These are phyloP conservation scores for Atopsyche davidsoni DNA, from an alignment of 1,140 invertebrate species.

Conservation along the genomic window DNA sequence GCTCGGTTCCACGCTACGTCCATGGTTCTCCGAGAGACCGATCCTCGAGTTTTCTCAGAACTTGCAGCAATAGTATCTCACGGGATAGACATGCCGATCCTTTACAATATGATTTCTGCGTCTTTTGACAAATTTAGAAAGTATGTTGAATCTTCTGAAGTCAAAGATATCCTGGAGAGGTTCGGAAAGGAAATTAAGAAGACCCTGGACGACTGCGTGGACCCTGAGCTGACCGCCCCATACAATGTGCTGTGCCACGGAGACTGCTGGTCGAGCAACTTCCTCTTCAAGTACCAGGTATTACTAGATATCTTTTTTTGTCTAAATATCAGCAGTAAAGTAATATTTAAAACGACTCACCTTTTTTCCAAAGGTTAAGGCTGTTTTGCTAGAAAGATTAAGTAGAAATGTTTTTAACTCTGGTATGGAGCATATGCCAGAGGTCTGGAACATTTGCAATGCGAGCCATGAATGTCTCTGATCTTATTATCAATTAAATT, in stretches of 20 bases:
- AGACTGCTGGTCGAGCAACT: conserved; percentile 43
- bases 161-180: background rate
- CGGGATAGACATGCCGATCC: too few relatives aligned
- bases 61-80: too few relatives aligned
- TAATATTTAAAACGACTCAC: too few relatives aligned
- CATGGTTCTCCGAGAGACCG: conserved; percentile 34
- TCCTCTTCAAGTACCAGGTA: conserved; percentile 40
- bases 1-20: conserved; percentile 39
- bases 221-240: background rate
- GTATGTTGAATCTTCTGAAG: background rate
- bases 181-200: background rate
- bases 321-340: too few relatives aligned
- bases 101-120: background rate
- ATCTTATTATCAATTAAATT: too few relatives aligned
- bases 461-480: too few relatives aligned
- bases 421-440: too few relatives aligned
- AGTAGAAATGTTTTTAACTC: too few relatives aligned
- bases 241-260: conserved; percentile 34
- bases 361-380: too few relatives aligned
- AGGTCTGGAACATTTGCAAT: too few relatives aligned
- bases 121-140: background rate
- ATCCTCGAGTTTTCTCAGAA: conserved; percentile 15
- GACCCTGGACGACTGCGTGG: background rate
- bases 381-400: too few relatives aligned
- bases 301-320: conserved; percentile 15